Percentiles rank a stretch among this genome's conserved stretches.
Evolutionary conservation across 1,140 invertebrate genomes (phyloP).

Genomic region (Penaeus chinensis): DNA sequence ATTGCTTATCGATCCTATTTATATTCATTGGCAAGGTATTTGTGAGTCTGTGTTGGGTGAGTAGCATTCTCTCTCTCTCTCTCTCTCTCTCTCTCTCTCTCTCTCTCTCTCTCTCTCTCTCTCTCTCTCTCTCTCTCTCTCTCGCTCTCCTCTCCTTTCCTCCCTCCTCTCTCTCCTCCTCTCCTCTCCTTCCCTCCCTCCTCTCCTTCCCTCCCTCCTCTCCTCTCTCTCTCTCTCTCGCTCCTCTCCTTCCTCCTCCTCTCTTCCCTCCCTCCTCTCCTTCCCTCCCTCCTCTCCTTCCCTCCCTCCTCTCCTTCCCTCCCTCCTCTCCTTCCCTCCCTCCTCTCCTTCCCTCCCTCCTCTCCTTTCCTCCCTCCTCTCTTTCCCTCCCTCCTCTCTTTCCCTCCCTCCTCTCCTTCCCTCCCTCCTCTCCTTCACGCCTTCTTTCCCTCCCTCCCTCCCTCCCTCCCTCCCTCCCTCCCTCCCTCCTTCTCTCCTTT

Average conservation of each 20-base stretch:
- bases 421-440: not conserved
- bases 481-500: not conserved
- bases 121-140: not conserved
- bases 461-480: not conserved
- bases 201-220: not conserved
- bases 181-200: not conserved
- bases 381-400: no score
- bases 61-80: not conserved
- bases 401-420: not conserved
- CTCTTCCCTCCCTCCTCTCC: not conserved
- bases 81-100: not conserved
- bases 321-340: no score
- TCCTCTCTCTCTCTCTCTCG: no score
- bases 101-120: conserved; percentile 6
- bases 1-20: no score
- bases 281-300: not conserved
- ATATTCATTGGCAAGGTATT: no score
- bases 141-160: not conserved
- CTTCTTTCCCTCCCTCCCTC: no score
- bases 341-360: not conserved
- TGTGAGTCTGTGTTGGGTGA: no score
- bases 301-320: no score
- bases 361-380: no score
- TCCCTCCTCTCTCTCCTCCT: not conserved
- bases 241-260: not conserved